Evolutionary conservation across 2,113 vertebrate genomes (phyloP).

Genomic region (Ictalurus punctatus): DNA sequence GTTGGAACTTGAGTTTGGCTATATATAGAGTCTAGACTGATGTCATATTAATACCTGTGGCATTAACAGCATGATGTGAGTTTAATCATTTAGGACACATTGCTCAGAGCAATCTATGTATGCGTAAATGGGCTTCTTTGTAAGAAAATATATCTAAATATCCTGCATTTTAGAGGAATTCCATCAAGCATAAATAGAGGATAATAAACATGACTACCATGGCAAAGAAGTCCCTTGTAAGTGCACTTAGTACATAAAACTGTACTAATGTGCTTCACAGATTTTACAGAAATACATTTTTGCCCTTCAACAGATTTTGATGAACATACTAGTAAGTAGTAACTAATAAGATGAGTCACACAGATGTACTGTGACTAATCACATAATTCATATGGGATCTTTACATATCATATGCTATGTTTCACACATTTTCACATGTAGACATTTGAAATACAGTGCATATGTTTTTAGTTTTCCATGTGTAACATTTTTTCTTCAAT

Average conservation of each 20-base stretch:
- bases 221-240: background rate
- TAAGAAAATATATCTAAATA: background rate
- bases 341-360: background rate
- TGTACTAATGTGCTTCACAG: background rate
- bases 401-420: background rate
- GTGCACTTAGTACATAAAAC: background rate
- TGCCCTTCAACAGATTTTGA: background rate
- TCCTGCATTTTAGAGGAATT: background rate
- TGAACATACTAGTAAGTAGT: background rate
- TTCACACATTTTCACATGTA: background rate
- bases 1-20: background rate
- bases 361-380: background rate
- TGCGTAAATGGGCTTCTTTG: background rate
- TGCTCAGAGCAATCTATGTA: background rate
- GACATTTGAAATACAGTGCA: background rate
- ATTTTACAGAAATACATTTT: background rate
- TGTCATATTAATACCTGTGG: constrained; percentile 31
- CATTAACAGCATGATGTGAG: constrained; percentile 28
- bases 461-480: background rate
- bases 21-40: constrained; percentile 16
- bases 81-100: constrained; percentile 17
- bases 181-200: background rate
- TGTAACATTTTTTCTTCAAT: background rate
- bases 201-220: background rate
- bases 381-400: background rate